Evolutionary conservation across 2,888 invertebrate genomes (phyloP), one percentile per base, ranked within the genome.

Genomic region (Drosophila acutilabella): DNA sequence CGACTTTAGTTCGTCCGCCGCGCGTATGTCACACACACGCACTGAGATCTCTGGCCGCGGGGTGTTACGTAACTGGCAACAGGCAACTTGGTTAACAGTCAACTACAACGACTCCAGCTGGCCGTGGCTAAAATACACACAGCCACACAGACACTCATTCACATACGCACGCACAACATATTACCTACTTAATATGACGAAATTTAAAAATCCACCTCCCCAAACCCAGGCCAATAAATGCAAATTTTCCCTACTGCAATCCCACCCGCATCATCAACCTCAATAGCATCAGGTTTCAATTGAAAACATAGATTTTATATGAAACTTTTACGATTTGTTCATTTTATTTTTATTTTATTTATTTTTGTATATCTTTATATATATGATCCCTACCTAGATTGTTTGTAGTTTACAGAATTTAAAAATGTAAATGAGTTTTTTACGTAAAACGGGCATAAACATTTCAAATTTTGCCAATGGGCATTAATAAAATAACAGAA

Each of bases 1-100:
- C 83, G 87, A 88, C 89, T 88, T 83, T 87, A 87, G 87, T 87
- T 88, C 73, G 88, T 87, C 89, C 76, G 88, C 78, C 81, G 84
- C 81, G 80, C 84, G 84, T 89, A 85, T 85, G 88, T 79, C 89
- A 74, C 89, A 76, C 88, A 89, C 83, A 88, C 68, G 75, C 83
- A 80, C 72, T 57, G 65, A 61, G 52, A 50, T 44, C 57, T 53
- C 41, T 54, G 58, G 71, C 60, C 51, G 64, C 59, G 57, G 66
- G 78, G 80, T 75, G 78, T 88, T 87, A 84, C 81, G 88, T 79
- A 87, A 86, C 69, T 74, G 70, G 53, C 71, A 80, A 68, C 70
- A 69, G 78, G 78, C 74, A 59, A 66, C 66, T 74, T 78, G 74
- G 78, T 58, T 73, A 73, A 67, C 78, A 72, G 33, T 57, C 54